Evolutionary conservation across 2,888 invertebrate genomes (phyloP), one percentile per base, ranked within the genome.

Genomic region (Ophion ventricosus): DNA sequence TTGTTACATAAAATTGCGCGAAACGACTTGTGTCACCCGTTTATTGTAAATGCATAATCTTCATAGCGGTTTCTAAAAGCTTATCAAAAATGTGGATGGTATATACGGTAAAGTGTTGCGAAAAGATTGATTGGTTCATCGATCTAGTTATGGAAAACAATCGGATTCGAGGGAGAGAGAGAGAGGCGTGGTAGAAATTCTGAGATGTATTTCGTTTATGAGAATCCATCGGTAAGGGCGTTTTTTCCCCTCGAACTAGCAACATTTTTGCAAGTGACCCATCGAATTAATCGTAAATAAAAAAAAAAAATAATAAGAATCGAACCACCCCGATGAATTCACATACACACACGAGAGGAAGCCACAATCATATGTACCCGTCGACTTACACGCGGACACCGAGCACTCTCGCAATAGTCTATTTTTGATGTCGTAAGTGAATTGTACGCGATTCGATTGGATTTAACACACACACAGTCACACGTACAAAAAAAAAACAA

Each of bases 381-480:
- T 56, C 23, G 59, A 59, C 40, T n/a, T 49, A 78, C 78, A 83
- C 76, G 67, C 61, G 63, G 29, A 90, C 87, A 89, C 89, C 89
- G 89, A 90, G 90, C 91, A 92, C 91, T 90, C 89, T 90, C 91
- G 91, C 91, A 92, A 92, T 92, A 92, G 92, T 92, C 91, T 92
- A 92, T 92, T 92, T 92, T 92, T 92, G 91, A 92, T 92, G 92
- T 92, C 89, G 92, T 91, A 91, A 91, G 90, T 90, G 92, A 92
- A 92, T 90, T 91, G 87, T 88, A 87, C 87, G 87, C 89, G 90
- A 91, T 90, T 91, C 90, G 87, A 90, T 91, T 90, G 90, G 88
- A 88, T 91, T 91, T 88, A 89, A 88, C 87, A 84, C 78, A 77
- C 20, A 89, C 89, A 72, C 17, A 49, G 49, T 49, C 17, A 14